Percentiles rank a stretch among this genome's conserved stretches.
Conservation (phyloP, 2,888 invertebrate species). For the Trichopoda pennipes region DNA sequence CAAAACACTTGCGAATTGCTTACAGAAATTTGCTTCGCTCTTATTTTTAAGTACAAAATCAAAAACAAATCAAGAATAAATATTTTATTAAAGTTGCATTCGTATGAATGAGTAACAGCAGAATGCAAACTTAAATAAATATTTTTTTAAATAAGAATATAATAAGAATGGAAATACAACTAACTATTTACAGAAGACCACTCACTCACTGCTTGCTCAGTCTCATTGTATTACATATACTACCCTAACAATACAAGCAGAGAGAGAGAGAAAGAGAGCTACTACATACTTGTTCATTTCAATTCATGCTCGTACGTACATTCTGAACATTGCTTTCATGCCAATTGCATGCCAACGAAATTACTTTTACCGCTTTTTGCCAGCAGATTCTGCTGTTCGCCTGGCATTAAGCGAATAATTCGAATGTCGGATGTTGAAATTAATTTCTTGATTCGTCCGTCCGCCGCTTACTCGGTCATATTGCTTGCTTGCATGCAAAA, state of each 20-base stretch:
- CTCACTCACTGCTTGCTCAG: too few species aligned
- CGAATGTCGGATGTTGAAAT: conserved; percentile 71
- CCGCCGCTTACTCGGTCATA: not conserved
- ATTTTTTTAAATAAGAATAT: too few species aligned
- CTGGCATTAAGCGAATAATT: conserved; percentile 73
- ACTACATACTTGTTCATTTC: not conserved
- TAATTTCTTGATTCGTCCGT: conserved; percentile 12
- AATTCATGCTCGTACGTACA: conserved; percentile 20
- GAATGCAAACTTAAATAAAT: too few species aligned
- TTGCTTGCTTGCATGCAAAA: conserved; percentile 5
- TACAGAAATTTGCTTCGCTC: not conserved
- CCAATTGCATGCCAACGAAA: conserved; percentile 67
- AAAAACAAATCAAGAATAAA: not conserved
- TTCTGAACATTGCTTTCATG: conserved; percentile 61
- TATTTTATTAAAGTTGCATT: too few species aligned
- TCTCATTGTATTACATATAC: too few species aligned
- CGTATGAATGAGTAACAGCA: too few species aligned
- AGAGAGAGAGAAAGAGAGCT: too few species aligned
- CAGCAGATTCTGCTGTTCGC: conserved; percentile 68
- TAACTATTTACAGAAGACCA: too few species aligned
- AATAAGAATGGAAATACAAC: too few species aligned
- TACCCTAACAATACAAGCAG: too few species aligned
- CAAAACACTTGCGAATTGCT: not conserved
- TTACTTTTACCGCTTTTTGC: conserved; percentile 55
- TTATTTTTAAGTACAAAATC: not conserved